Percentiles rank a stretch among this genome's conserved stretches.
Evolutionary conservation across 2,113 vertebrate genomes (phyloP).

Genomic region (Cinclus mexicanus): DNA sequence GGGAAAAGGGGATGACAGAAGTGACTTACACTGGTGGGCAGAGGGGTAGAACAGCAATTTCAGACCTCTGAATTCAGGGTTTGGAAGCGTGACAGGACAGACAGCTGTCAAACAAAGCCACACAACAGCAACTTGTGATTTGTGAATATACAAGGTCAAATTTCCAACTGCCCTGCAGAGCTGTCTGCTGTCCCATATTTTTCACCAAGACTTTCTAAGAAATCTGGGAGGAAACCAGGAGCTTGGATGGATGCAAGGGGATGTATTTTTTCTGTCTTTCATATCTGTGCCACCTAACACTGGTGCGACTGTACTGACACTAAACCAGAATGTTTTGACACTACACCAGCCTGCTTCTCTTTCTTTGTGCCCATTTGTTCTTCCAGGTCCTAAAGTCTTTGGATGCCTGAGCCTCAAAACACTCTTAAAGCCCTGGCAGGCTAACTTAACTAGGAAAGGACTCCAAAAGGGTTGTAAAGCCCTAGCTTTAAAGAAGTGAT

Average conservation of each 20-base stretch:
- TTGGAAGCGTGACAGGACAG: background rate
- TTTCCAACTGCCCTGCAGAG: background rate
- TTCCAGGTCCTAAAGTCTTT: background rate
- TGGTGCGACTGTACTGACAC: background rate
- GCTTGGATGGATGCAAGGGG: background rate
- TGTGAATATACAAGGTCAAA: background rate
- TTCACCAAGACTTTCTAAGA: background rate
- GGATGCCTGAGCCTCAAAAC: background rate
- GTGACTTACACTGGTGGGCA: background rate
- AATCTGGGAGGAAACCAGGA: background rate
- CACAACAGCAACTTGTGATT: background rate
- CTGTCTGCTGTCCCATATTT: background rate
- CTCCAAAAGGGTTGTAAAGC: background rate
- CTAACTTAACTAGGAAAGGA: background rate
- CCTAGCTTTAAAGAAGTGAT: background rate
- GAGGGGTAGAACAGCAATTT: background rate
- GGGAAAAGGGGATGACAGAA: background rate
- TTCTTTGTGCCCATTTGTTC: background rate
- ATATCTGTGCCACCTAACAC: background rate
- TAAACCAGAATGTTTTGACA: background rate
- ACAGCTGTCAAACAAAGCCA: background rate
- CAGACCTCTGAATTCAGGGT: background rate
- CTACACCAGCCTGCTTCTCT: background rate
- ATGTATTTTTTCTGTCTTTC: background rate
- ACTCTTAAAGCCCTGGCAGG: background rate